These are phyloP conservation scores for Pollenia angustigena DNA, from an alignment of 2,888 invertebrate species.

Conservation along the genomic window DNA sequence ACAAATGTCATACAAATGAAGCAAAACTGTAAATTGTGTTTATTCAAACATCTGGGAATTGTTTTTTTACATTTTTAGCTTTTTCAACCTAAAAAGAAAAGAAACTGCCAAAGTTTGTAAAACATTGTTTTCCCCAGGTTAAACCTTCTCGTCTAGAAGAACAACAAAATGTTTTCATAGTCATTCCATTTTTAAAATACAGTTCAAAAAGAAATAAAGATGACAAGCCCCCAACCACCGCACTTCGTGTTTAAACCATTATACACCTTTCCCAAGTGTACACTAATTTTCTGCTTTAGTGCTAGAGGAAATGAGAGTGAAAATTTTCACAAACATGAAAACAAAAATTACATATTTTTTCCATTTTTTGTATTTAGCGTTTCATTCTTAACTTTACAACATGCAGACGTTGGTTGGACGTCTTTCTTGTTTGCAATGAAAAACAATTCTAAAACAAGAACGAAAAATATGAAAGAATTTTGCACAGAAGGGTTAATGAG, in stretches of 20 bases:
- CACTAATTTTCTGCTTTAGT: slow-evolving; percentile 71
- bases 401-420: slow-evolving; percentile 11
- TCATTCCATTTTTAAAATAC: no score
- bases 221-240: not conserved
- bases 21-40: no score
- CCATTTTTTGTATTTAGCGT: slow-evolving; percentile 17
- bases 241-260: no score
- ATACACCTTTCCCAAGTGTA: slow-evolving; percentile 55
- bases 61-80: no score
- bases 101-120: no score
- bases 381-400: slow-evolving; percentile 29
- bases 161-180: no score
- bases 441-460: slow-evolving; percentile 17
- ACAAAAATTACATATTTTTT: slow-evolving; percentile 9
- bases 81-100: no score
- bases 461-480: not conserved
- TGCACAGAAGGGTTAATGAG: slow-evolving; percentile 72
- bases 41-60: no score
- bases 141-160: not conserved
- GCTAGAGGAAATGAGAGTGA: slow-evolving; percentile 69
- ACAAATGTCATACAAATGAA: no score
- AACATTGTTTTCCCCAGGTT: not conserved
- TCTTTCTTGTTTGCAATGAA: not conserved
- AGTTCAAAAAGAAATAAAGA: not conserved
- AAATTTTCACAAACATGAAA: slow-evolving; percentile 50